Evolutionary conservation across 2,797 vertebrate species (phyloP).

Genomic region (Antrozous pallidus): DNA sequence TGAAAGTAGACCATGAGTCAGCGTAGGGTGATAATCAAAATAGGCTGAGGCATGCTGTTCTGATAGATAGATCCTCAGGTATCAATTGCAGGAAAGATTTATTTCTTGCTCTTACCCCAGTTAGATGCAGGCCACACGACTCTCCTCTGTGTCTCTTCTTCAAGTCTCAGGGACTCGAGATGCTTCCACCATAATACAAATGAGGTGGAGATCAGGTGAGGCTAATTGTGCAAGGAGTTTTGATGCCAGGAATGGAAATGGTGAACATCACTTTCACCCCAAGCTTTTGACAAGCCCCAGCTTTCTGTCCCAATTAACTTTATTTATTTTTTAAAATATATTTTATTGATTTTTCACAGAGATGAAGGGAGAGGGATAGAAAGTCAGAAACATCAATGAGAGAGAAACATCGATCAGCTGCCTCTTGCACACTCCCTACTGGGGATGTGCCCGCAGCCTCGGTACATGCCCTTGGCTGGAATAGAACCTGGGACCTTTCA

Average conservation of each 20-base stretch:
- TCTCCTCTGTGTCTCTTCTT: neutral
- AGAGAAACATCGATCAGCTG: no score
- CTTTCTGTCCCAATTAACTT: neutral
- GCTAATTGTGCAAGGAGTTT: neutral
- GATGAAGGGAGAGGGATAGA: no score
- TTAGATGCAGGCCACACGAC: neutral
- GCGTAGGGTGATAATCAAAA: neutral
- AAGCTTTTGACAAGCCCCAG: neutral
- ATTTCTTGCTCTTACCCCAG: neutral
- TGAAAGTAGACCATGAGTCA: neutral
- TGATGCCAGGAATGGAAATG: neutral
- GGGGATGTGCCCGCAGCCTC: no score
- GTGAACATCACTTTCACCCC: rapidly evolving
- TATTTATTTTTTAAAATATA: no score
- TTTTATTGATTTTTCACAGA: no score
- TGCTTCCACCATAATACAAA: neutral
- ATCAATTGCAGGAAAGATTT: neutral
- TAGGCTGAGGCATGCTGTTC: neutral
- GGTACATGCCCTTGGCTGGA: no score
- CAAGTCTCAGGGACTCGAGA: neutral
- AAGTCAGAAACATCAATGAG: no score
- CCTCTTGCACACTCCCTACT: no score
- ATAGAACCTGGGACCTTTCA: no score
- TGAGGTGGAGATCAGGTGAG: neutral
- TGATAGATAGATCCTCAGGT: neutral